Percentiles rank a stretch among this genome's conserved stretches.
Conservation (phyloP, 1,140 invertebrate species). For the Ephestia elutella region DNA sequence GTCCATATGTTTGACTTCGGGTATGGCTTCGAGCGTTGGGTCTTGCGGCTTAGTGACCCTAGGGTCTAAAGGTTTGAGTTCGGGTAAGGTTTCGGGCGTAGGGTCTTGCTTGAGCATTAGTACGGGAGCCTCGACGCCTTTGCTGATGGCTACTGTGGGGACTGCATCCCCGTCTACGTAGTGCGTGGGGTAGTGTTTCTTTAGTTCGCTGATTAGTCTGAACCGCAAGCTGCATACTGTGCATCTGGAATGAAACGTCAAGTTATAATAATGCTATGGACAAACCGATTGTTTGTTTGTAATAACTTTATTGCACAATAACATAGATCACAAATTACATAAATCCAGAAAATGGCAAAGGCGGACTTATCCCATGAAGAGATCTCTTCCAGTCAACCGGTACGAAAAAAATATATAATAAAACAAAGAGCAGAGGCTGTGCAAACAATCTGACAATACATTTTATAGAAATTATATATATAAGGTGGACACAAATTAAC, state of each 20-base stretch:
- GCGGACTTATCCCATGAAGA: too few relatives aligned
- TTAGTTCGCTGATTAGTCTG: slow-evolving; percentile 58
- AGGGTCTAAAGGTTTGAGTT: slow-evolving; percentile 18
- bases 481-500: too few relatives aligned
- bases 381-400: too few relatives aligned
- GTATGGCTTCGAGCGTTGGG: background rate
- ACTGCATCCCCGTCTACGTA: slow-evolving; percentile 36
- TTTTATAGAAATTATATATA: too few relatives aligned
- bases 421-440: too few relatives aligned
- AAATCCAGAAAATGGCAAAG: too few relatives aligned
- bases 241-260: slow-evolving; percentile 28
- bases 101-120: background rate
- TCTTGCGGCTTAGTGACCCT: too few relatives aligned
- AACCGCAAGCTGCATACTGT: slow-evolving; percentile 58
- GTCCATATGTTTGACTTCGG: slow-evolving; percentile 15
- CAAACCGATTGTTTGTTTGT: too few relatives aligned
- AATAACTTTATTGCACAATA: too few relatives aligned
- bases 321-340: too few relatives aligned
- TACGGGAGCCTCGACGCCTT: background rate
- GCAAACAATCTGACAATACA: too few relatives aligned
- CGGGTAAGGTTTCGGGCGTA: background rate
- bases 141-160: background rate
- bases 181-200: slow-evolving; percentile 64
- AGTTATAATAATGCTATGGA: slow-evolving; percentile 18
- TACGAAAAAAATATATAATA: too few relatives aligned